Conservation (phyloP, 1,140 invertebrate species). For the Diorhabda sublineata region DNA sequence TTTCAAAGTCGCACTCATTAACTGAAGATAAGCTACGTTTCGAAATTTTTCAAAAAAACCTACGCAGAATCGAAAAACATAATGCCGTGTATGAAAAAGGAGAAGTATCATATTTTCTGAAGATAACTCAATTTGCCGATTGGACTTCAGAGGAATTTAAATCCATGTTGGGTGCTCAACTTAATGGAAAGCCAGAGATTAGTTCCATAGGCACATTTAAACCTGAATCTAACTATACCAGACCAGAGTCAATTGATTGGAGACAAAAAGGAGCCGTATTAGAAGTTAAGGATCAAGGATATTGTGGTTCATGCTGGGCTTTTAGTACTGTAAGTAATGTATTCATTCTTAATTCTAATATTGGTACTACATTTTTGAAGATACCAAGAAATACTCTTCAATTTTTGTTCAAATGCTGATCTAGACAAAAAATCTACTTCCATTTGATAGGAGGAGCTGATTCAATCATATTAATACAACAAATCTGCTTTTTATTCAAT, state of each 20-base stretch:
- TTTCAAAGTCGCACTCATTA: conserved; percentile 16
- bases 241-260: conserved; percentile 25
- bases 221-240: background rate
- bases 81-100: conserved; percentile 10
- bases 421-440: no score
- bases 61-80: conserved; percentile 13
- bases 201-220: no score
- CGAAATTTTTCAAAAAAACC: conserved; percentile 20
- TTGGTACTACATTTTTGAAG: no score
- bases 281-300: conserved; percentile 36
- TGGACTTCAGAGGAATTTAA: conserved; percentile 7
- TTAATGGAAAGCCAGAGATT: no score
- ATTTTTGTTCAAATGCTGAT: no score
- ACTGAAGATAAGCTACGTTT: conserved; percentile 21
- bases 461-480: no score
- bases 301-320: conserved; percentile 54
- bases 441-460: no score
- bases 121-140: conserved; percentile 14
- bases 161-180: no score
- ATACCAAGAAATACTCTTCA: no score
- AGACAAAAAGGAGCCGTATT: conserved; percentile 36
- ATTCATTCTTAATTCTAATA: no score
- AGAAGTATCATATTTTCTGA: conserved; percentile 4
- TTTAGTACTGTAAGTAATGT: conserved; percentile 49
- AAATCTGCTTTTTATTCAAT: no score